These are phyloP conservation scores for Drosophila falleni DNA, from an alignment of 2,888 invertebrate species.

Conservation along the genomic window DNA sequence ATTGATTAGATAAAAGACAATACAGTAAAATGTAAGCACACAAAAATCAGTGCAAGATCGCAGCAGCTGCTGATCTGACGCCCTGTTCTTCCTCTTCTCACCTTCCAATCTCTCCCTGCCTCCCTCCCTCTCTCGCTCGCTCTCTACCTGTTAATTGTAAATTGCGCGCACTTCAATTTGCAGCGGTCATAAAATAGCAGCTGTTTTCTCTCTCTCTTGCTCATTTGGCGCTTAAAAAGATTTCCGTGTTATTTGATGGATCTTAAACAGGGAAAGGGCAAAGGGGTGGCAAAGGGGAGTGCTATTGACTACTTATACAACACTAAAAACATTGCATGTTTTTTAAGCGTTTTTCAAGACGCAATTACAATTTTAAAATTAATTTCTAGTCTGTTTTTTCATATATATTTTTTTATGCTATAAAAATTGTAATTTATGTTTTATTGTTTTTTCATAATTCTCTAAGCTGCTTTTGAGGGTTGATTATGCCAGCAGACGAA, in stretches of 20 bases:
- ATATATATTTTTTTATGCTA: not conserved
- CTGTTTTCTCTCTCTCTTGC: slow-evolving; percentile 24
- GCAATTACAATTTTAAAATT: not conserved
- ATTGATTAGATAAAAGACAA: slow-evolving; percentile 81
- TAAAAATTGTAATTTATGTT: not conserved
- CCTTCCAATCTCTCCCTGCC: not conserved
- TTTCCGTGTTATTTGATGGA: slow-evolving; percentile 59
- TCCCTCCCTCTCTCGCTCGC: not conserved
- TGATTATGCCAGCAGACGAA: slow-evolving; percentile 54
- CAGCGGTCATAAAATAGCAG: slow-evolving; percentile 61
- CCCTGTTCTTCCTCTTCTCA: not conserved
- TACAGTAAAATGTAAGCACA: slow-evolving; percentile 10
- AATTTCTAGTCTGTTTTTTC: not conserved
- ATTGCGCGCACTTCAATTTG: slow-evolving; percentile 74
- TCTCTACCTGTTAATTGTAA: slow-evolving; percentile 58
- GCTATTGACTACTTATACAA: slow-evolving; percentile 5
- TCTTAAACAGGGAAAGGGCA: not conserved
- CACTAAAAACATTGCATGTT: not conserved
- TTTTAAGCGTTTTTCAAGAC: not conserved
- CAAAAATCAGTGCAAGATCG: slow-evolving; percentile 60
- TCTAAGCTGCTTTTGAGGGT: slow-evolving; percentile 42
- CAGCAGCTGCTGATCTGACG: slow-evolving; percentile 14
- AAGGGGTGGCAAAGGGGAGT: not conserved
- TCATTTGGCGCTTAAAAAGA: slow-evolving; percentile 56
- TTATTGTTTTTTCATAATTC: not conserved